phyloP scores from a whole-genome alignment of 2,113 vertebrate species.

The Bettongia penicillata region DNA sequence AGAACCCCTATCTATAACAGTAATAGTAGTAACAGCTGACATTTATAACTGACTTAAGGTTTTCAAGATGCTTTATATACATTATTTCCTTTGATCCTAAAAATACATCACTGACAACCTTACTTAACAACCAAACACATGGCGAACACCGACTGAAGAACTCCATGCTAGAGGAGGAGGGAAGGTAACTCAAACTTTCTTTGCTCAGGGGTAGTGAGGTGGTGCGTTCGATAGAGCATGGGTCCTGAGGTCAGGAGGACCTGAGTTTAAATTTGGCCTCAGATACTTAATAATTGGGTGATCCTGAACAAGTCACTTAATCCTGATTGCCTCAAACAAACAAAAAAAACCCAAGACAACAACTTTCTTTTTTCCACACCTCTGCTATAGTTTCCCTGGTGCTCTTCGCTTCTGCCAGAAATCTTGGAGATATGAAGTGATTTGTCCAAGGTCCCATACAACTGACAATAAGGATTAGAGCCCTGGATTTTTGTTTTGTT shows the following conservation, averaged over 20 bases:
- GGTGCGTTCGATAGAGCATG: background rate
- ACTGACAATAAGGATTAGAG: background rate
- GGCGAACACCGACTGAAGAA: background rate
- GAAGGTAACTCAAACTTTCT: background rate
- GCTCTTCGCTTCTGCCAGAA: background rate
- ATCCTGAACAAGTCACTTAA: background rate
- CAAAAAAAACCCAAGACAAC: too few relatives aligned
- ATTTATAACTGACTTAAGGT: background rate
- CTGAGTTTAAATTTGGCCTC: background rate
- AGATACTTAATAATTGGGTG: background rate
- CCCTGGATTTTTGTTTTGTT: background rate
- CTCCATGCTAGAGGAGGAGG: background rate
- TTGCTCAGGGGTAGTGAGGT: background rate
- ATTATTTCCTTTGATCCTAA: background rate
- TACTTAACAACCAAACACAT: background rate
- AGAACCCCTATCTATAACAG: background rate
- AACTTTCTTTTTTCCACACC: background rate
- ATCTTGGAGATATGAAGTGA: background rate
- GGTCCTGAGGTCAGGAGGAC: background rate
- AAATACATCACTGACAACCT: background rate
- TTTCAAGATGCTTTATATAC: background rate
- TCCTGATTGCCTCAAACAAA: background rate
- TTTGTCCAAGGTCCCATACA: background rate
- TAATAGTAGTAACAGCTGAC: background rate
- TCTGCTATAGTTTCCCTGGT: background rate